Evolutionary conservation across 2,888 invertebrate species (phyloP), one percentile per base, ranked within the genome.

Genomic region (Ypsolopha sequella): DNA sequence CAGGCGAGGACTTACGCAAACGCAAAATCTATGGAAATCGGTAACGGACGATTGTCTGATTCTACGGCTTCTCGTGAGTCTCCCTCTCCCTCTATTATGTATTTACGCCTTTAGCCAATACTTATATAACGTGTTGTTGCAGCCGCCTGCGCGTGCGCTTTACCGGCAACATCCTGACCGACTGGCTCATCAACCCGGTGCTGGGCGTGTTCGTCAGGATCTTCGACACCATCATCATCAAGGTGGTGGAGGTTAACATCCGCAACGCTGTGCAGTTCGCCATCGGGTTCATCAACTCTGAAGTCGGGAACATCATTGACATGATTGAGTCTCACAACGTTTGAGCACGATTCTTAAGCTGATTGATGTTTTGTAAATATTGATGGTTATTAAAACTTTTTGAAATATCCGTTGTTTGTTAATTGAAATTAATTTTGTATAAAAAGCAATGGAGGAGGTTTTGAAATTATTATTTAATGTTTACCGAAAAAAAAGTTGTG

Each of bases 151-250:
- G 76, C 13, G 76, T 88, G 7, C 76, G 81, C 36, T 66, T 89
- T 33, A 80, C 77, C 34, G 88, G 88, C 48, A 86, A 88, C 66
- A 62, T 78, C 52, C 66, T 89, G 41, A 58, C 58, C 33, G 88
- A 88, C 62, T 88, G 88, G 87, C 63, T 89, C 51, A 53, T 86
- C 6, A 88, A 87, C 63, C 76, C 88, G 0, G 73, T 89, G 14
- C 68, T 84, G 52, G 58, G 60, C 39, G 72, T 80, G 24, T 82
- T 88, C 58, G 66, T 80, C 1, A 63, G 65, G n/a, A 68, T 88
- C 54, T 81, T 89, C 61, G 80, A 89, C 61, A 73, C 63, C 14
- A 55, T 77, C 55, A 86, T 88, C 57, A 78, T 88, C 46, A 64
- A 62, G 11, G 69, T 80, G n/a, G 81, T 88, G 0, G 75, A 80